phyloP scores from a whole-genome alignment of 2,113 vertebrate genomes.

The Dolichotis patagonum region DNA sequence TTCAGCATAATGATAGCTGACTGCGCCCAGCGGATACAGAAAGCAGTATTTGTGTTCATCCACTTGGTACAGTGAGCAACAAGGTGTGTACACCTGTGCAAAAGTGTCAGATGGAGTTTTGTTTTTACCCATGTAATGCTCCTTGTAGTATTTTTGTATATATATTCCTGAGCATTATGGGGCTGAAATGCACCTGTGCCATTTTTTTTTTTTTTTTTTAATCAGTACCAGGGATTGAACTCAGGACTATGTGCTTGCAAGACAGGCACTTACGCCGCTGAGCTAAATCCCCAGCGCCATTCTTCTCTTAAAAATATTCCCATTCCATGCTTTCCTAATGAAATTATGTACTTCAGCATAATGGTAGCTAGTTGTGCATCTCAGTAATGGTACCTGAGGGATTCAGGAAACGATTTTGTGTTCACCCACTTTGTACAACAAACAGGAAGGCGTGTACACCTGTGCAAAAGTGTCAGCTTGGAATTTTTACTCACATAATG shows the following conservation, averaged over 20 bases:
- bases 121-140: neutral
- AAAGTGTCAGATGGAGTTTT: neutral
- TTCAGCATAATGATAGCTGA: neutral
- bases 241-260: too few species aligned
- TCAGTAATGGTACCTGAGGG: neutral
- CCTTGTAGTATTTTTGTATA: neutral
- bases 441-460: neutral
- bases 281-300: too few species aligned
- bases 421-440: neutral
- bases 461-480: neutral
- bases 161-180: neutral
- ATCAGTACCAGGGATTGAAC: too few species aligned
- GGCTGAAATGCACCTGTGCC: neutral
- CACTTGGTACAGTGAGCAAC: neutral
- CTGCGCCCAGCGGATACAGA: neutral
- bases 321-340: neutral
- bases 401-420: neutral
- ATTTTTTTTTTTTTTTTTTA: too few species aligned
- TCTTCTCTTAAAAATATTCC: neutral
- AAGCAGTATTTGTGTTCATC: neutral
- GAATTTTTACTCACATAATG: neutral
- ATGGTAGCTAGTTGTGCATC: neutral
- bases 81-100: neutral
- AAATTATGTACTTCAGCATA: neutral
- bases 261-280: too few species aligned